These are phyloP conservation scores for Chloroclystis v-ata DNA, from an alignment of 2,888 invertebrate genomes.

Conservation along the genomic window DNA sequence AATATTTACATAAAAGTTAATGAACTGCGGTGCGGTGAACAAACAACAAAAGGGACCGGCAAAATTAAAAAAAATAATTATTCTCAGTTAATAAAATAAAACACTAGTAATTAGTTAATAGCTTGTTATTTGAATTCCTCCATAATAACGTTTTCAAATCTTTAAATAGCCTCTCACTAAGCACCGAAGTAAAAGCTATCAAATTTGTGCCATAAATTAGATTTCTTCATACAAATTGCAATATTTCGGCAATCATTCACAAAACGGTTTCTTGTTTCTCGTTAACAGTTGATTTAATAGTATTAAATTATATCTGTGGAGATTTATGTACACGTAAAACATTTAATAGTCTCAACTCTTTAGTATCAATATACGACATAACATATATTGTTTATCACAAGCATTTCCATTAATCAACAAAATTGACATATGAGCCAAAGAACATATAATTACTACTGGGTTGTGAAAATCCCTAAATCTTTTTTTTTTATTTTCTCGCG, in stretches of 20 bases:
- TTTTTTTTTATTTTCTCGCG: too few relatives aligned
- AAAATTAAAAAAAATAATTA: too few relatives aligned
- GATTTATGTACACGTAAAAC: conserved; percentile 21
- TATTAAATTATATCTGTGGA: conserved; percentile 13
- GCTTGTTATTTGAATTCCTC: not conserved
- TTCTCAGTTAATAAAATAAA: too few relatives aligned
- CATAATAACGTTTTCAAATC: not conserved
- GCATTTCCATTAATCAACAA: not conserved
- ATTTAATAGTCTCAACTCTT: conserved; percentile 19
- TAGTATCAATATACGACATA: conserved; percentile 7
- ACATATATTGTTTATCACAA: not conserved
- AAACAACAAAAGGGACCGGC: too few relatives aligned
- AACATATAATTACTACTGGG: too few relatives aligned
- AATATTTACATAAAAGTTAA: too few relatives aligned
- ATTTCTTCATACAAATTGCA: conserved; percentile 30
- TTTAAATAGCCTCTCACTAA: not conserved
- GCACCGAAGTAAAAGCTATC: not conserved
- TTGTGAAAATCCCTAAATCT: too few relatives aligned
- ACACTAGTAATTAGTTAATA: too few relatives aligned
- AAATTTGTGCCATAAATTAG: conserved; percentile 2
- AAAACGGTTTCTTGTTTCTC: conserved; percentile 11
- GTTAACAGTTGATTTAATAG: conserved; percentile 15
- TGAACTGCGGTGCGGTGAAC: too few relatives aligned
- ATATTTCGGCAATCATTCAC: conserved; percentile 4
- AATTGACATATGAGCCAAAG: too few relatives aligned